Percentiles rank a stretch among this genome's conserved stretches.
phyloP scores from a whole-genome alignment of 92 coral and sea anemone genomes.

The Epizoanthus ramosus region DNA sequence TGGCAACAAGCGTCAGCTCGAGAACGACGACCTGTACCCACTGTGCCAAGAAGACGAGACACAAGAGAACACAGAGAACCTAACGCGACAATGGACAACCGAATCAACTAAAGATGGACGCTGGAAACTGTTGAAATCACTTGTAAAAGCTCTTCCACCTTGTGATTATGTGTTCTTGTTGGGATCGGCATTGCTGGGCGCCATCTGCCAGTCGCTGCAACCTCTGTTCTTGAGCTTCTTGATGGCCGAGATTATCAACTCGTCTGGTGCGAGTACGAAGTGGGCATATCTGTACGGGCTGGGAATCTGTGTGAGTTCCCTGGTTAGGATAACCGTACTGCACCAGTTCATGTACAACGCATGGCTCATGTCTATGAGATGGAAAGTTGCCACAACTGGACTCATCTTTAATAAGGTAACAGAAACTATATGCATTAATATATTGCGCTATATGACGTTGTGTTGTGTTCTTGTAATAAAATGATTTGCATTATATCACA shows the following conservation, averaged over 20 bases:
- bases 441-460: no score
- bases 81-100: conserved; percentile 17
- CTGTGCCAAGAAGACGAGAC: conserved; percentile 30
- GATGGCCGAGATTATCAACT: conserved; percentile 24
- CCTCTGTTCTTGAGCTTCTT: conserved; percentile 30
- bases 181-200: conserved; percentile 24
- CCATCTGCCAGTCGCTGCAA: conserved; percentile 8
- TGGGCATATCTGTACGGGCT: conserved; percentile 53
- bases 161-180: conserved; percentile 24
- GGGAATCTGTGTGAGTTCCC: conserved; percentile 57
- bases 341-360: conserved; percentile 64
- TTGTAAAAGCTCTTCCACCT: conserved; percentile 7
- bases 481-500: no score
- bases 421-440: no score
- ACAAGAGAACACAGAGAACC: conserved; percentile 1
- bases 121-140: conserved; percentile 22
- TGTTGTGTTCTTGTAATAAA: no score
- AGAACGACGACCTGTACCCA: conserved; percentile 17
- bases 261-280: conserved; percentile 23
- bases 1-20: conserved; percentile 38
- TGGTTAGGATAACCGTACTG: conserved; percentile 41
- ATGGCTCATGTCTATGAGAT: conserved; percentile 64
- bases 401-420: conserved; percentile 62
- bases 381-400: conserved; percentile 69
- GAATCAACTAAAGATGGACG: conserved; percentile 5